A percentile compares a stretch with the other conserved stretches of the same genome.
Conservation (phyloP, 2,113 vertebrate species). For the Telmatochromis bifrenatus region DNA sequence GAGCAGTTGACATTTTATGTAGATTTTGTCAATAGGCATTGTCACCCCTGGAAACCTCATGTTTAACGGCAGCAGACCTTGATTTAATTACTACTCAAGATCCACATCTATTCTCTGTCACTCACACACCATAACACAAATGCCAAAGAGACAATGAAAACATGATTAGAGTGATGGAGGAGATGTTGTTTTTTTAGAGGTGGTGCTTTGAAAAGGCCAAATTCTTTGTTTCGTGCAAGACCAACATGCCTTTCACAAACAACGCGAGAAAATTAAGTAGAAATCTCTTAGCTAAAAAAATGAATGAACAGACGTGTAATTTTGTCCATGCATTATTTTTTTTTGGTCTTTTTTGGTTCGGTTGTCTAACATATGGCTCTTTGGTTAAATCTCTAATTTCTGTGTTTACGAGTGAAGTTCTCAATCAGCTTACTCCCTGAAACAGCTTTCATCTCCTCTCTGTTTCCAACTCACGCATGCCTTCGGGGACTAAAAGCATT, state of each 20-base stretch:
- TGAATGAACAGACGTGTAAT: neutral
- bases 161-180: neutral
- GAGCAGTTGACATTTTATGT: constrained; percentile 50
- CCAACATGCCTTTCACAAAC: neutral
- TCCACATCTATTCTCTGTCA: constrained; percentile 43
- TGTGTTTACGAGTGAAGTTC: neutral
- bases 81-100: constrained; percentile 53
- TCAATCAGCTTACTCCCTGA: neutral
- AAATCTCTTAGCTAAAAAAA: neutral
- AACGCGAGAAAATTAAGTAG: neutral
- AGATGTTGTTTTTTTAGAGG: neutral
- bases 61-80: constrained; percentile 48
- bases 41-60: constrained; percentile 29
- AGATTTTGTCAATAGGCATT: constrained; percentile 43
- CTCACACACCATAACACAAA: constrained; percentile 35
- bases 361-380: neutral
- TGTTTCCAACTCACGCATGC: constrained; percentile 27
- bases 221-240: neutral
- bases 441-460: constrained; percentile 10
- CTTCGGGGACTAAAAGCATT: constrained; percentile 31
- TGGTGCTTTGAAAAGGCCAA: constrained; percentile 14
- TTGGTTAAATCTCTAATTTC: neutral
- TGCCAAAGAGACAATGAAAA: constrained; percentile 14
- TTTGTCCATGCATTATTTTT: neutral
- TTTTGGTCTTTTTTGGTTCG: neutral